Base-by-base conservation (phyloP, 2,888 invertebrate genomes). In the Caprella mutica region DNA sequence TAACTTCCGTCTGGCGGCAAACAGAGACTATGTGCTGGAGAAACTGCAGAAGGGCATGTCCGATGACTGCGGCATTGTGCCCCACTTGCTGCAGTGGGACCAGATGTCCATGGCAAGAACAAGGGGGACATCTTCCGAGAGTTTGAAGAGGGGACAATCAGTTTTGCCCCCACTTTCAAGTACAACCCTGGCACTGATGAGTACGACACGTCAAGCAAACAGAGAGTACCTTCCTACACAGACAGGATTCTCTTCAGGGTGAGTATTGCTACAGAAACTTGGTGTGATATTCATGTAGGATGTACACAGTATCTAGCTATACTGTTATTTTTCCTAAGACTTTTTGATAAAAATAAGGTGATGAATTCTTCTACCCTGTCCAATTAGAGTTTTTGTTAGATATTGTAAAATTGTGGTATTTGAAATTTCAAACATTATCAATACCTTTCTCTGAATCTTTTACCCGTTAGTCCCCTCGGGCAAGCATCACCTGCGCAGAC, bases 131-230 rank as follows among this genome's bases (percentile, higher is more conserved):
- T 88, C 38, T 87, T 94, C 70, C 79, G 84, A 56, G 89, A 88
- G 27, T 94, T 94, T 71, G 80, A 83, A 69, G 94, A 94, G 76
- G 90, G 87, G 0, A 84, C 86, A 38, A 90, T 94, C 56, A 86
- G 84, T 26, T 94, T 94, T 74, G 85, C 87, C 35, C 96, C 96
- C 14, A 93, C 94, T 1, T 96, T 93, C 72, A 96, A 96, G 81
- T 96, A 90, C 71, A 92, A 94, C 73, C 85, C 90, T 0, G 91
- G 92, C n/a, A 88, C 88, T 1, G 87, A 92, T 71, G 83, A 83
- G 69, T 94, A 91, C 71, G 94, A 94, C 73, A 86, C 90, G 3
- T 92, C 91, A 1, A 82, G 84, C 63, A 94, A 93, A 71, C 87
- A 89, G 71, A 79, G 96, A 33, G 87, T 88, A 6, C 96, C 96